Base-by-base conservation (phyloP, 2,888 invertebrate genomes). In the Gymnosoma rotundatum region DNA sequence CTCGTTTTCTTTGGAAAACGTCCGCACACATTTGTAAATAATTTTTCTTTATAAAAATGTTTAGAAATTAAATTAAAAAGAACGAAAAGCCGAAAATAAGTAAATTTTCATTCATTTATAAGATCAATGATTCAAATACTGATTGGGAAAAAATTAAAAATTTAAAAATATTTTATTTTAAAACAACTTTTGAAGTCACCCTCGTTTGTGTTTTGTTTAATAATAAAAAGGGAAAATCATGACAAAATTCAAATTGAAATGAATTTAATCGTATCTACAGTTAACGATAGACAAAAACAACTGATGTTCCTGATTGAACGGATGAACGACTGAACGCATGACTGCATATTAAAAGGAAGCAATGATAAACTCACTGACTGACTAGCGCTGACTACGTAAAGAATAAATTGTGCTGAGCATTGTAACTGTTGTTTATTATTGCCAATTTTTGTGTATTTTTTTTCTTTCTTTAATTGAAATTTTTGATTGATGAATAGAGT, bases 321-420 rank as follows among this genome's bases (percentile, higher is more conserved):
- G 83, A 89, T 87, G 88, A 87, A 88, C 89, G 88, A 89, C 87
- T 89, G 88, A 88, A 89, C 88, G 72, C 48, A 63, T 64, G 70
- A 79, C 42, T 83, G 69, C 42, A 61, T 36, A 64, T 16, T 58
- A 38, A 50, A 67, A 61, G 14, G 48, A 48, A 48, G 12, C 2
- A 8, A 42, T 6, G 48, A 48, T n/a, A 48, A 16, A 74, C 21
- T 38, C 25, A 63, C 16, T 63, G 48, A 56, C 61, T 69, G 42
- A n/a, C 3, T 38, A 7, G 38, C 38, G 25, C 21, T 69, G 50
- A n/a, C 3, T 20, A 20, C 25, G 9, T 36, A 50, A 42, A 42
- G 42, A 54, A 66, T 73, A 72, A 52, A 52, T 72, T 38, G 20
- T 20, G 14, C 38, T 50, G 42, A 50, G 67, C 18, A 14, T n/a